A percentile compares a stretch with the other conserved stretches of the same genome.
Conservation (phyloP, 2,797 vertebrate genomes). For the Chromis chromis region DNA sequence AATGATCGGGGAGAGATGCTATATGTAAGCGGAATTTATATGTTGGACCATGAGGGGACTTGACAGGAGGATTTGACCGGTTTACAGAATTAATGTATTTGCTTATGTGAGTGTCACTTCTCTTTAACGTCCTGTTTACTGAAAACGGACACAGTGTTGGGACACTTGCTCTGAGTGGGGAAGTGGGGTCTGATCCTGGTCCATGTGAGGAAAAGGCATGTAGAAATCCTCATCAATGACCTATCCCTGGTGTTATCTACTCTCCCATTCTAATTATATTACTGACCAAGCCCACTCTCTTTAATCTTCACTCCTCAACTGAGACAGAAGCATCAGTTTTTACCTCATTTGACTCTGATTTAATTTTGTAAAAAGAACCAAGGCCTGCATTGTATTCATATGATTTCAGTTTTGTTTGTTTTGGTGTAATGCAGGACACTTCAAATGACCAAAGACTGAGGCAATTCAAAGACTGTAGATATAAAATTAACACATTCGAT, state of each 20-base stretch:
- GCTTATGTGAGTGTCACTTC: neutral
- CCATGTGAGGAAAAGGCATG: slow-evolving; percentile 19
- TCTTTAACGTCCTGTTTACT: slow-evolving; percentile 2
- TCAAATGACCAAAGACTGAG: slow-evolving; percentile 1
- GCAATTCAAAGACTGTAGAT: neutral
- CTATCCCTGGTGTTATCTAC: slow-evolving; percentile 18
- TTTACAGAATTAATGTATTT: slow-evolving; percentile 3
- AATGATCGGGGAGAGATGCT: slow-evolving; percentile 52
- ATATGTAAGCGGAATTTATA: slow-evolving; percentile 52
- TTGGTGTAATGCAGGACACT: neutral
- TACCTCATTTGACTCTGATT: neutral
- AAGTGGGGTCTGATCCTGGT: slow-evolving; percentile 20
- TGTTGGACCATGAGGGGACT: slow-evolving; percentile 16
- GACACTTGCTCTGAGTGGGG: slow-evolving; percentile 1
- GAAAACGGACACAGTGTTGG: neutral
- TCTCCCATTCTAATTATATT: slow-evolving; percentile 40
- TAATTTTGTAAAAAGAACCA: no score
- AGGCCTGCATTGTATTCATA: neutral
- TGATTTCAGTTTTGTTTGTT: slow-evolving; percentile 4
- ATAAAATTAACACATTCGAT: neutral
- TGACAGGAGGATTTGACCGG: slow-evolving; percentile 8
- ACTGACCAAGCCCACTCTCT: slow-evolving; percentile 22
- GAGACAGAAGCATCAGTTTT: slow-evolving; percentile 14
- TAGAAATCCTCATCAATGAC: slow-evolving; percentile 57
- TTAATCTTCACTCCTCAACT: slow-evolving; percentile 2